Percentiles rank a stretch among this genome's conserved stretches.
phyloP scores from a whole-genome alignment of 2,888 invertebrate genomes.

The Eulithis testata region DNA sequence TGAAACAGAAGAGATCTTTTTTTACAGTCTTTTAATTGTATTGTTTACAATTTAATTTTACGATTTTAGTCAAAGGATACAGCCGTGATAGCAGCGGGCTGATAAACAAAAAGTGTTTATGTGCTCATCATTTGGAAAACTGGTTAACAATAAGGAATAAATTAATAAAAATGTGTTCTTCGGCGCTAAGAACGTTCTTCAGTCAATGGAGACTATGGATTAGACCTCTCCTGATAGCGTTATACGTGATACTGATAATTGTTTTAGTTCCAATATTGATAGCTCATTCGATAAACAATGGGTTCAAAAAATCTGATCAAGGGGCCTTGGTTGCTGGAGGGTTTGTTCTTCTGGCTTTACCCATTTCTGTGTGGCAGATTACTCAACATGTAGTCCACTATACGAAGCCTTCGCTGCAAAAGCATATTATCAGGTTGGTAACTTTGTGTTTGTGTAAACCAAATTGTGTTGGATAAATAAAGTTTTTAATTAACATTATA shows the following conservation, averaged over 20 bases:
- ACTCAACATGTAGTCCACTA: constrained; percentile 97
- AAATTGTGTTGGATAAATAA: no score
- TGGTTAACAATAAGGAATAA: constrained; percentile 32
- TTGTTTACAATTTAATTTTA: neutral
- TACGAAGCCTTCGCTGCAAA: constrained; percentile 95
- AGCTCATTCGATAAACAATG: constrained; percentile 91
- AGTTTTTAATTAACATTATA: no score
- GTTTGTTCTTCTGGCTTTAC: constrained; percentile 96
- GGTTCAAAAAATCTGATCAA: constrained; percentile 91
- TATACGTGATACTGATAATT: constrained; percentile 92
- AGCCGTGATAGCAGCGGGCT: neutral
- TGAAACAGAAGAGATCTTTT: no score
- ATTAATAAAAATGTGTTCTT: constrained; percentile 67
- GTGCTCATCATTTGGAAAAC: constrained; percentile 39
- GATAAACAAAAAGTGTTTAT: constrained; percentile 41
- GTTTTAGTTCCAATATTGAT: constrained; percentile 94
- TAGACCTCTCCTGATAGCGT: constrained; percentile 91
- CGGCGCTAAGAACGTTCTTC: constrained; percentile 66
- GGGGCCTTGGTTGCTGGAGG: constrained; percentile 94
- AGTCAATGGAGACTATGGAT: constrained; percentile 95
- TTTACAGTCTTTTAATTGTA: no score
- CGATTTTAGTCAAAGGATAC: neutral
- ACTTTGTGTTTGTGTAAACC: neutral
- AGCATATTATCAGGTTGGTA: constrained; percentile 94
- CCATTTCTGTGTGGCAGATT: constrained; percentile 97